A percentile compares a stretch with the other conserved stretches of the same genome.
phyloP scores from a whole-genome alignment of 2,113 vertebrate species.

The Pangasianodon hypophthalmus region DNA sequence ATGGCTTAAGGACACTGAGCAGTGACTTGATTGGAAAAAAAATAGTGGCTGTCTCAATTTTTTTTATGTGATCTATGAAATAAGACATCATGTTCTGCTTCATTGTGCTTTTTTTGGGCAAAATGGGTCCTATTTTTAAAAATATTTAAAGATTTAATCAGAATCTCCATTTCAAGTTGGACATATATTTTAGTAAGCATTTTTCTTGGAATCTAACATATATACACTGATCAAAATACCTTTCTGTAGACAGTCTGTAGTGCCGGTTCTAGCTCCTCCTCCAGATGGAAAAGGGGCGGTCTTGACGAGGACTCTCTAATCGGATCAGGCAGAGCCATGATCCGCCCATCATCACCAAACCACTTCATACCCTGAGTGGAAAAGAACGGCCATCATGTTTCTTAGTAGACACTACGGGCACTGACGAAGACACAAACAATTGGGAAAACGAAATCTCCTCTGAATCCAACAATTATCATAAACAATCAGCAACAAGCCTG shows the following conservation, averaged over 20 bases:
- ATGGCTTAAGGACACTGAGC: no score
- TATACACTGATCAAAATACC: constrained; percentile 68
- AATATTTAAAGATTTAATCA: neutral
- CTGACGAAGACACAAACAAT: neutral
- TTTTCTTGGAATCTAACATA: neutral
- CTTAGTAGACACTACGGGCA: neutral
- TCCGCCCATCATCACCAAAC: constrained; percentile 93
- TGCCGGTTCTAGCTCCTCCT: constrained; percentile 75
- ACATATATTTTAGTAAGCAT: neutral
- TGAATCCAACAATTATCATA: neutral
- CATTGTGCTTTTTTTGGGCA: no score
- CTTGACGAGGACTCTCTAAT: constrained; percentile 84
- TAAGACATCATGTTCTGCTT: no score
- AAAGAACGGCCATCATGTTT: neutral
- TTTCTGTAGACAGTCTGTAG: constrained; percentile 86
- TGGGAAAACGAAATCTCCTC: neutral
- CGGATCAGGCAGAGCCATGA: constrained; percentile 88
- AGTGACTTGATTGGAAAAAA: no score
- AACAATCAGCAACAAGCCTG: neutral
- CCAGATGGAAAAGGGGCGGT: constrained; percentile 76
- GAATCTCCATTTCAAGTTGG: neutral
- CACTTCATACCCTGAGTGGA: constrained; percentile 82
- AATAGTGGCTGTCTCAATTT: no score
- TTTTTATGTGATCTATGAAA: no score
- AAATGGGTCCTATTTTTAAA: no score